phyloP scores from a whole-genome alignment of 2,888 invertebrate species.

The Orthonevra nobilis region DNA sequence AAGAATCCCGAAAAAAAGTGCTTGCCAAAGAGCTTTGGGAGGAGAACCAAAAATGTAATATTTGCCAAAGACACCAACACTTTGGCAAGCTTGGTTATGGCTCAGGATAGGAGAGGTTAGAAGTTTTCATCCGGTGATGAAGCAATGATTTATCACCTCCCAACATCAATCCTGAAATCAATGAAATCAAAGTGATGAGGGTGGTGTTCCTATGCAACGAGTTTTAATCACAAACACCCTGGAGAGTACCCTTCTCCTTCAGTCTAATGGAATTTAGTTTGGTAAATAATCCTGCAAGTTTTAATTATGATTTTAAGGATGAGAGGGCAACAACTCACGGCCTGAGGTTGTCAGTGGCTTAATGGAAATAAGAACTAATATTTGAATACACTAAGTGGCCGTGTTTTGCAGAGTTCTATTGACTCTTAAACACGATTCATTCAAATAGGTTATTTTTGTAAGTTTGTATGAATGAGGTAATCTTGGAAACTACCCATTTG shows the following conservation, averaged over 20 bases:
- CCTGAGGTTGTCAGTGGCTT: background rate
- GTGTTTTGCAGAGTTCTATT: background rate
- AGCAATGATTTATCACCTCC: constrained; percentile 56
- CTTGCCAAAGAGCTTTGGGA: no score
- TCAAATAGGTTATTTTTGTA: no score
- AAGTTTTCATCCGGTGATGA: constrained; percentile 30
- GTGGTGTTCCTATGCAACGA: constrained; percentile 2
- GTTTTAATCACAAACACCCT: constrained; percentile 38
- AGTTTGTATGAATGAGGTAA: no score
- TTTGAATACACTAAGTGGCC: background rate
- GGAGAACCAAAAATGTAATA: constrained; percentile 34
- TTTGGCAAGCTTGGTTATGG: constrained; percentile 26
- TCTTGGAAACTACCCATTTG: no score
- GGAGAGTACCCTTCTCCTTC: no score
- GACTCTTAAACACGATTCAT: background rate
- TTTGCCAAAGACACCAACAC: constrained; percentile 45
- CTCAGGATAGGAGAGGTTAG: constrained; percentile 5
- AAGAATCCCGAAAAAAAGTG: background rate
- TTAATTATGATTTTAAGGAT: constrained; percentile 31
- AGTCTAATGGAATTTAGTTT: constrained; percentile 60
- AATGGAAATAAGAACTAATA: constrained; percentile 3
- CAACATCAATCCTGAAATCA: constrained; percentile 23
- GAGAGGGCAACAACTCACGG: constrained; percentile 12
- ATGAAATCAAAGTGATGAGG: constrained; percentile 16
- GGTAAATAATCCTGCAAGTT: constrained; percentile 37